These are phyloP conservation scores for Drosophila rufa DNA, from an alignment of 1,140 invertebrate species.

Conservation along the genomic window DNA sequence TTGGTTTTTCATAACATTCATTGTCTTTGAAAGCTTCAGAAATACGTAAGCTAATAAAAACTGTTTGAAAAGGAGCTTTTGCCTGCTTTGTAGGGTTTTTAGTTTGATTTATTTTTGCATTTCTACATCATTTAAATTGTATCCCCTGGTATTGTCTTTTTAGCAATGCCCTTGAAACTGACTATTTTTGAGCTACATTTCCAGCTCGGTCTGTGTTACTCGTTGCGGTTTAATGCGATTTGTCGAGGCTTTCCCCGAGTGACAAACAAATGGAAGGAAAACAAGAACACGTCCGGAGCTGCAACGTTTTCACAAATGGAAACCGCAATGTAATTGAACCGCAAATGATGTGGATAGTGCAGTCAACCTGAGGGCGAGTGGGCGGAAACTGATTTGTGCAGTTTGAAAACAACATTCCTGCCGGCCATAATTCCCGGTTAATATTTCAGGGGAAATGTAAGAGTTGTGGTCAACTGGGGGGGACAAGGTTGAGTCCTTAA, in stretches of 20 bases:
- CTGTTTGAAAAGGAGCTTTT: background rate
- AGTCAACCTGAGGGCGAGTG: constrained; percentile 14
- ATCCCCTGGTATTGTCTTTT: background rate
- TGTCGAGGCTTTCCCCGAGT: constrained; percentile 7
- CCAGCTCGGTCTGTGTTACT: background rate
- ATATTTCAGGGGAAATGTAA: constrained; percentile 25
- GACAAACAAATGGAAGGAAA: constrained; percentile 4
- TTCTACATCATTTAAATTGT: no score
- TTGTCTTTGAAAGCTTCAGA: background rate
- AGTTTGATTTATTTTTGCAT: no score
- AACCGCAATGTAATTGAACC: constrained; percentile 61
- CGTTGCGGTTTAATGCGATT: constrained; percentile 31
- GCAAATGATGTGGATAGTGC: constrained; percentile 44
- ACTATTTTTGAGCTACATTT: constrained; percentile 1
- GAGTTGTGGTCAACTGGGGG: background rate
- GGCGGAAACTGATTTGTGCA: background rate
- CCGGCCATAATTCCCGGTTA: constrained; percentile 9
- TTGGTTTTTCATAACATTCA: background rate
- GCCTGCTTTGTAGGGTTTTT: no score
- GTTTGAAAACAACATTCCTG: constrained; percentile 2
- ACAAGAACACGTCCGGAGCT: constrained; percentile 8
- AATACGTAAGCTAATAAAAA: background rate
- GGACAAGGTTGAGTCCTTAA: background rate
- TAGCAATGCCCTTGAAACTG: background rate
- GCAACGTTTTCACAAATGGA: constrained; percentile 27